Percentiles rank a stretch among this genome's conserved stretches.
Conservation (phyloP, 2,797 vertebrate species). For the Salmo trutta region DNA sequence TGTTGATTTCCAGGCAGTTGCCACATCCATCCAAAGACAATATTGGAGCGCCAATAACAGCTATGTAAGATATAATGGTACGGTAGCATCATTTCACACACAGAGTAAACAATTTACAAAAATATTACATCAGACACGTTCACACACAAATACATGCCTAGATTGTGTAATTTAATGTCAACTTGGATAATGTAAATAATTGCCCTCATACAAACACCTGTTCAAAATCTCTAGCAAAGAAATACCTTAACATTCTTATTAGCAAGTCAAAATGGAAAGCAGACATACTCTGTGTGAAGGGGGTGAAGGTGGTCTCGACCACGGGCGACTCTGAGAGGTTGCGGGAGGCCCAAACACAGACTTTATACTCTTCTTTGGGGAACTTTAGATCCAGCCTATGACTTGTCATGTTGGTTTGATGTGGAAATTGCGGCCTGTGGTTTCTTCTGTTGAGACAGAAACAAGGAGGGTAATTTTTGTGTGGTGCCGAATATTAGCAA, state of each 20-base stretch:
- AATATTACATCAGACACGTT: background rate
- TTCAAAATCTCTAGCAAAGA: background rate
- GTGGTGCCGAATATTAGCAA: background rate
- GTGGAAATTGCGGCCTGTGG: accelerated
- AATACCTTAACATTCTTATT: background rate
- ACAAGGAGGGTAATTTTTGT: background rate
- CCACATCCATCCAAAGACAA: slow-evolving; percentile 57
- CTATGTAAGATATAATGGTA: slow-evolving; percentile 38
- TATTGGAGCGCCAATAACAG: slow-evolving; percentile 52
- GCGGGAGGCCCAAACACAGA: slow-evolving; percentile 39
- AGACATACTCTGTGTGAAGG: slow-evolving; percentile 39
- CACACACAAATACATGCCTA: background rate
- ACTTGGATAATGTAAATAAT: background rate
- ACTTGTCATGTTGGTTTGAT: accelerated
- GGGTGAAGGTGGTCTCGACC: accelerated
- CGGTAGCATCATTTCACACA: background rate
- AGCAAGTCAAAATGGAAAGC: background rate
- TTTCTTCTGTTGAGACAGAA: slow-evolving; percentile 13
- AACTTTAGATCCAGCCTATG: slow-evolving; percentile 24
- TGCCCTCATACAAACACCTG: background rate
- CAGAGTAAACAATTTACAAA: background rate
- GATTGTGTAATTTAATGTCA: background rate
- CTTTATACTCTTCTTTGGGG: accelerated
- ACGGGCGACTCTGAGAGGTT: slow-evolving; percentile 2
- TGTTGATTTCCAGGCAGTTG: slow-evolving; percentile 51